Conservation (phyloP, 1,140 invertebrate genomes). For the Lasioglossum albipes region DNA sequence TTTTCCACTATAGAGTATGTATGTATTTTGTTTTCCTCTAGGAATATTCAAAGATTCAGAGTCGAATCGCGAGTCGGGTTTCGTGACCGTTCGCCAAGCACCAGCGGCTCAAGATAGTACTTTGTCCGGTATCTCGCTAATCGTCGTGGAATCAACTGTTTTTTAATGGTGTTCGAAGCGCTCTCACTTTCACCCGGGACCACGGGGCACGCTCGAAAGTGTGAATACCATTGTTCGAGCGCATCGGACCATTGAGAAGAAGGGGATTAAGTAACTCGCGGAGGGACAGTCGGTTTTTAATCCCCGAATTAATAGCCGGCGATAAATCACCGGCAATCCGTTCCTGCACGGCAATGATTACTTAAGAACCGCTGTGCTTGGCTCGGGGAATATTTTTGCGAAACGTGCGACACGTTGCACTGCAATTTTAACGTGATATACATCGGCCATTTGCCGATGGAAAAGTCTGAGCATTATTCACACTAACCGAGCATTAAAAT, state of each 20-base stretch:
- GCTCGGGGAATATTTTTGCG: neutral
- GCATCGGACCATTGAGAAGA: slow-evolving; percentile 29
- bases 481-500: no score
- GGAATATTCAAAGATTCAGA: no score
- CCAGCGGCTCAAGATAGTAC: neutral
- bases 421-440: no score
- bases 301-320: neutral
- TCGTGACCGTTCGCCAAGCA: no score
- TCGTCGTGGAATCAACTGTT: neutral
- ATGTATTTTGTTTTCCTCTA: no score
- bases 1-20: no score
- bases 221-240: slow-evolving; percentile 37
- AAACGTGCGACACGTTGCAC: neutral
- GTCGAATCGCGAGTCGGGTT: no score
- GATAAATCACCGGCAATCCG: neutral
- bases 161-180: slow-evolving; percentile 11
- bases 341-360: neutral
- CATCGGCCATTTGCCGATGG: no score
- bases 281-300: slow-evolving; percentile 14
- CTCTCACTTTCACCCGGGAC: slow-evolving; percentile 29
- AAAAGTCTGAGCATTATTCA: no score
- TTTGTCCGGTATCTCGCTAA: slow-evolving; percentile 2
- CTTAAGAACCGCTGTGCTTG: neutral
- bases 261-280: slow-evolving; percentile 9
- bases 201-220: slow-evolving; percentile 20